These are phyloP conservation scores for Pandemis heparana DNA, from an alignment of 2,888 invertebrate genomes.

Conservation along the genomic window DNA sequence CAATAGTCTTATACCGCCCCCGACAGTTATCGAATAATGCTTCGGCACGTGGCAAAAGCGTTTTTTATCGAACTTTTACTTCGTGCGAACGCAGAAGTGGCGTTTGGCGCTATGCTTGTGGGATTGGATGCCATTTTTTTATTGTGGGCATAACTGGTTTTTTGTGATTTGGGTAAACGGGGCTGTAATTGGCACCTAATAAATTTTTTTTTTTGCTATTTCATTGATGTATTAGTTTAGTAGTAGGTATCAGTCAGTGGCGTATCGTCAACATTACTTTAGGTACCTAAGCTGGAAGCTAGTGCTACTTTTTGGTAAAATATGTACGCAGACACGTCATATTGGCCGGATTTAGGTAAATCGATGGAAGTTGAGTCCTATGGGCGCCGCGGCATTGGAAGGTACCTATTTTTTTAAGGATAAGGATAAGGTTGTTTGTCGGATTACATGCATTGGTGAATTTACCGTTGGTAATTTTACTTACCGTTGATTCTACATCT, in stretches of 20 bases:
- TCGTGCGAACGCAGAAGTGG: conserved; percentile 80
- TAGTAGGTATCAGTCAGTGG: not conserved
- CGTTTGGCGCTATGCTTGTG: conserved; percentile 77
- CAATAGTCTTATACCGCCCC: conserved; percentile 80
- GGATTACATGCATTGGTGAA: too few species aligned
- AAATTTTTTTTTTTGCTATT: not conserved
- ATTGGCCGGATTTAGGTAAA: too few species aligned
- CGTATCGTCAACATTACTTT: not conserved
- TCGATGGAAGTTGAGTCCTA: too few species aligned
- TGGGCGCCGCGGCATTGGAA: too few species aligned
- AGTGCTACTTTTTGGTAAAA: too few species aligned
- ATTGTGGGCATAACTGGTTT: conserved; percentile 45
- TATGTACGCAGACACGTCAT: too few species aligned
- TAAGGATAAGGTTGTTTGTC: too few species aligned
- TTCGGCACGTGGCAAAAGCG: conserved; percentile 74
- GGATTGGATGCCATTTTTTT: conserved; percentile 45
- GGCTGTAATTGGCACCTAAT: conserved; percentile 11
- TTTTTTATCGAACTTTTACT: conserved; percentile 80
- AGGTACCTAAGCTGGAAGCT: too few species aligned
- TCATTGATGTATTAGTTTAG: not conserved
- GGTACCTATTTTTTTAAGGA: too few species aligned
- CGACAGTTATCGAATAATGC: conserved; percentile 85
- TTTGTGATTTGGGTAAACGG: conserved; percentile 7
- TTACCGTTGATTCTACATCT: too few species aligned
- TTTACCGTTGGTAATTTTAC: too few species aligned